Percentiles rank a stretch among this genome's conserved stretches.
These are phyloP conservation scores for Drosophila borborema DNA, from an alignment of 2,888 invertebrate genomes.

Conservation along the genomic window DNA sequence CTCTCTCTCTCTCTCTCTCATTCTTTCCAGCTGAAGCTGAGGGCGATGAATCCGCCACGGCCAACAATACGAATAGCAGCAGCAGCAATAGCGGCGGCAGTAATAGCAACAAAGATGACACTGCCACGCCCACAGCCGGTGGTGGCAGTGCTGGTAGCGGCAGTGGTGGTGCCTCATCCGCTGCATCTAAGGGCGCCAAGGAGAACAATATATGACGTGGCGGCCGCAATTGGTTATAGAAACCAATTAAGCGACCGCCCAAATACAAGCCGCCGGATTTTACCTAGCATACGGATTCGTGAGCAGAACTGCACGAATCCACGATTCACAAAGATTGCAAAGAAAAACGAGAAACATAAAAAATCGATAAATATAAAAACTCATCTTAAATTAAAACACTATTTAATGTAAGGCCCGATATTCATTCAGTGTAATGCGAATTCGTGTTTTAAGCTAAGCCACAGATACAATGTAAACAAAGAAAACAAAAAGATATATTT, in stretches of 20 bases:
- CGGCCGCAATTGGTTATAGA: constrained; percentile 83
- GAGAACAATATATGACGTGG: constrained; percentile 85
- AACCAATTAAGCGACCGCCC: constrained; percentile 83
- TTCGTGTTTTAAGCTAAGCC: constrained; percentile 42
- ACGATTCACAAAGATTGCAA: background rate
- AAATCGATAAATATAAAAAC: background rate
- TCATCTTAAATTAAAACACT: constrained; percentile 47
- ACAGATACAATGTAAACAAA: constrained; percentile 3
- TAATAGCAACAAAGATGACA: constrained; percentile 62
- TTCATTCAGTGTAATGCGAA: constrained; percentile 35
- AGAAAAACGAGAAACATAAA: background rate
- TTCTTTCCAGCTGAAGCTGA: constrained; percentile 54
- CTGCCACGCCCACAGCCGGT: constrained; percentile 33
- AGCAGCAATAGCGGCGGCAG: constrained; percentile 45
- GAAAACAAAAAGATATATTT: background rate
- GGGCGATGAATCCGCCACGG: constrained; percentile 62
- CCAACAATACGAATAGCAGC: constrained; percentile 58
- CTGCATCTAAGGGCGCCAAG: constrained; percentile 78
- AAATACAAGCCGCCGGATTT: constrained; percentile 82
- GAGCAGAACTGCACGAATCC: background rate
- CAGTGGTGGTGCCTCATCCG: constrained; percentile 37
- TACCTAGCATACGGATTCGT: constrained; percentile 50
- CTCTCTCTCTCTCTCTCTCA: background rate
- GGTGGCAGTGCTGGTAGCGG: background rate
- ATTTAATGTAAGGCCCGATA: constrained; percentile 54